Conservation (phyloP, 2,113 vertebrate species). For the Pundamilia nyererei region DNA sequence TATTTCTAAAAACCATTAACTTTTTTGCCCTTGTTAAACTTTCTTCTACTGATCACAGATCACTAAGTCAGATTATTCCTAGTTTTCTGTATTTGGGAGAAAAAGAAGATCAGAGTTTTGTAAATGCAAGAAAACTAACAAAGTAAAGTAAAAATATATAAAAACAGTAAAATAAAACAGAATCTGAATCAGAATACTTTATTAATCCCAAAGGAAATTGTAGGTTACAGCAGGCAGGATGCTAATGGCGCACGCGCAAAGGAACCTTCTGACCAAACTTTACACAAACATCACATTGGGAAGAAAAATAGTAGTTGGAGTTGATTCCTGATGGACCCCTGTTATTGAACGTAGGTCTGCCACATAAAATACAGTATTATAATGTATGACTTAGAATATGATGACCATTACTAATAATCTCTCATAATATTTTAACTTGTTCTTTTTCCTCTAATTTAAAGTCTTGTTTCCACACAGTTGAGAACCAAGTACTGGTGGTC, state of each 20-base stretch:
- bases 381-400: neutral
- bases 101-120: neutral
- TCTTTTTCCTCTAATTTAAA: neutral
- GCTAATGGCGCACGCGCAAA: neutral
- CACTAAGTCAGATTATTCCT: neutral
- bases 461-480: neutral
- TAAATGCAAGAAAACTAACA: neutral
- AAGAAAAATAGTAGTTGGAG: neutral
- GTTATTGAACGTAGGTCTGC: neutral
- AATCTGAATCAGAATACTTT: neutral
- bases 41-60: neutral
- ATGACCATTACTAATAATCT: neutral
- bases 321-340: neutral
- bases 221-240: neutral
- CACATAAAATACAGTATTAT: neutral
- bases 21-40: neutral
- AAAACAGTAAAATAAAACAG: neutral
- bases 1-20: neutral
- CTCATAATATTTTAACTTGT: neutral
- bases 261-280: neutral
- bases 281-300: neutral
- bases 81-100: neutral
- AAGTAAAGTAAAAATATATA: fast-evolving
- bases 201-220: neutral
- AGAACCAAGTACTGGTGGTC: neutral